Base-by-base conservation (phyloP, 2,888 invertebrate species). In the Chydorus sphaericus region DNA sequence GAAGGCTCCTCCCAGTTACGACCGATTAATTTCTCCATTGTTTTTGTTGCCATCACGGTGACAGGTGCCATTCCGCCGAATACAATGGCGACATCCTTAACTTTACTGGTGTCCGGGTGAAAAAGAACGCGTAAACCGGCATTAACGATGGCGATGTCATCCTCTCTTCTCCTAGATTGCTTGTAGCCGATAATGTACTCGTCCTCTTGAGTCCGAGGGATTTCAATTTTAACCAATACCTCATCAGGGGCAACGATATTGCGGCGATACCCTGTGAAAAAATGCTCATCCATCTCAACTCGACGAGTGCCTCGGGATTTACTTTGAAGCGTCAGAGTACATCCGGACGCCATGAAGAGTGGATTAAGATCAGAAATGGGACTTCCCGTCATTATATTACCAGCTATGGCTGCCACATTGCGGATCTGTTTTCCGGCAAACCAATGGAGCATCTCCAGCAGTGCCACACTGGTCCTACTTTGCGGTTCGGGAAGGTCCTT, bases 321-420 rank as follows among this genome's bases (percentile, higher is more conserved):
- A 11, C 30, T 57, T 18, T 33, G 56, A 10, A 63, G 57, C 4
- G 58, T 59, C 3, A 63, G 59, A 4, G 38, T 48, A 4, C 60
- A 53, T 18, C 76, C 74, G 55, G 82, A 80, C 0, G 94, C 89
- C 76, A 91, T 79, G 59, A 94, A 77, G 62, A 96, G 81, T 0
- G 94, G 94, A 71, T 91, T 91, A 66, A 96, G 76, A 71, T 97
- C 96, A 0, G 94, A 93, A 67, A 96, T 94, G 0, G 96, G 94
- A 71, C 93, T 94, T 16, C 89, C 88, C 0, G 93, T 93, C 74
- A 93, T 83, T 60, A 96, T 85, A 69, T 96, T 94, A 28, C 96
- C 94, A 31, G 86, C 91, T 29, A 96, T 72, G 14, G 88, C 82
- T 51, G 92, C 93, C 14, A 91, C 91, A 70, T 93, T 96, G 60